Percentiles rank a stretch among this genome's conserved stretches.
Conservation (phyloP, 1,140 invertebrate species). For the Diachasmimorpha longicaudata region DNA sequence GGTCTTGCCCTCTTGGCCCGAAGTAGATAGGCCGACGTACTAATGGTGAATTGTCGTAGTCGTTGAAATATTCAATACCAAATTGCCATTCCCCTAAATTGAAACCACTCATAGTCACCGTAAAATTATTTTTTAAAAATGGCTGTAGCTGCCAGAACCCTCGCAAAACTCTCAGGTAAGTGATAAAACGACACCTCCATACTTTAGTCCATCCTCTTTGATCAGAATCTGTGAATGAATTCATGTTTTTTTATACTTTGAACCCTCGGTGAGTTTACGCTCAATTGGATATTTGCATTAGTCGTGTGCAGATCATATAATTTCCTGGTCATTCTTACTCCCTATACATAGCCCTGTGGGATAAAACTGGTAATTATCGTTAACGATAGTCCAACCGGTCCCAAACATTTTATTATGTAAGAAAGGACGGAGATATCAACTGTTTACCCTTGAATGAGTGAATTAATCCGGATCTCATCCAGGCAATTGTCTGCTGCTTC, state of each 20-base stretch:
- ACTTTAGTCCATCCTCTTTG: no score
- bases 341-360: background rate
- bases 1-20: slow-evolving; percentile 39
- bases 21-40: slow-evolving; percentile 41
- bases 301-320: background rate
- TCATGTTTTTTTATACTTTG: background rate
- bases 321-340: background rate
- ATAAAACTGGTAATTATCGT: background rate
- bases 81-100: slow-evolving; percentile 2
- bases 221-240: no score
- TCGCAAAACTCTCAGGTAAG: slow-evolving; percentile 58
- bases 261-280: no score
- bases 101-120: slow-evolving; percentile 30
- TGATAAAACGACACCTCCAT: background rate
- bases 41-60: slow-evolving; percentile 44
- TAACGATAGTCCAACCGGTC: background rate
- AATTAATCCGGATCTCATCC: background rate
- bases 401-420: slow-evolving; percentile 37
- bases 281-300: background rate
- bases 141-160: slow-evolving; percentile 58
- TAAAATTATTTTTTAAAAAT: slow-evolving; percentile 44
- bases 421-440: slow-evolving; percentile 17
- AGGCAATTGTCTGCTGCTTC: background rate
- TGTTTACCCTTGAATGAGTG: background rate
- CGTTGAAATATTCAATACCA: background rate